Evolutionary conservation across 2,888 invertebrate species (phyloP).

Genomic region (Apotomis turbidana): DNA sequence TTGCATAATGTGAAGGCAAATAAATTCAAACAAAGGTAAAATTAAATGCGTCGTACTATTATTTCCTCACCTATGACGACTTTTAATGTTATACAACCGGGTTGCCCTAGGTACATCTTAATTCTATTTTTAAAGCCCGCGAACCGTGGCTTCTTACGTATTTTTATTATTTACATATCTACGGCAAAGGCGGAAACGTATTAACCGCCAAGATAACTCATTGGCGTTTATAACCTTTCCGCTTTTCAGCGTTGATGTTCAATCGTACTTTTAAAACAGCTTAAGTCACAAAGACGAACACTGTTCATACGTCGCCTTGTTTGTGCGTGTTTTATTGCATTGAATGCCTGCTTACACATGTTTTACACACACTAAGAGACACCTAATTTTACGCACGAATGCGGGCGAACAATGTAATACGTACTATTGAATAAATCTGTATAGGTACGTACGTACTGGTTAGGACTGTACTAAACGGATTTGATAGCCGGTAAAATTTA

Average conservation of each 20-base stretch:
- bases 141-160: slow-evolving; percentile 19
- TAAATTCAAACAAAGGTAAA: background rate
- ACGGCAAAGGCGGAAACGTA: background rate
- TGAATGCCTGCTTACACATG: slow-evolving; percentile 20
- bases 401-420: slow-evolving; percentile 33
- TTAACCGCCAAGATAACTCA: no score
- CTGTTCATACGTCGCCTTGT: slow-evolving; percentile 8
- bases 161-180: background rate
- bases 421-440: slow-evolving; percentile 30
- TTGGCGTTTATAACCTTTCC: no score
- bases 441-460: background rate
- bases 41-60: background rate
- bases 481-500: background rate
- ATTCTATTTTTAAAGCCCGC: slow-evolving; percentile 4
- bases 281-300: background rate
- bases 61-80: background rate
- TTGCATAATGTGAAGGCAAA: no score
- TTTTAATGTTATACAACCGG: background rate
- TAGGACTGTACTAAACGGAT: slow-evolving; percentile 3
- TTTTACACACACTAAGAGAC: slow-evolving; percentile 37
- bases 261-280: background rate
- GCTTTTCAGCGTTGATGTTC: no score
- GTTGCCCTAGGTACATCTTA: background rate
- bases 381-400: slow-evolving; percentile 39
- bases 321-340: slow-evolving; percentile 15